These are phyloP conservation scores for Taurulus bubalis DNA, from an alignment of 2,113 vertebrate species.

Conservation along the genomic window DNA sequence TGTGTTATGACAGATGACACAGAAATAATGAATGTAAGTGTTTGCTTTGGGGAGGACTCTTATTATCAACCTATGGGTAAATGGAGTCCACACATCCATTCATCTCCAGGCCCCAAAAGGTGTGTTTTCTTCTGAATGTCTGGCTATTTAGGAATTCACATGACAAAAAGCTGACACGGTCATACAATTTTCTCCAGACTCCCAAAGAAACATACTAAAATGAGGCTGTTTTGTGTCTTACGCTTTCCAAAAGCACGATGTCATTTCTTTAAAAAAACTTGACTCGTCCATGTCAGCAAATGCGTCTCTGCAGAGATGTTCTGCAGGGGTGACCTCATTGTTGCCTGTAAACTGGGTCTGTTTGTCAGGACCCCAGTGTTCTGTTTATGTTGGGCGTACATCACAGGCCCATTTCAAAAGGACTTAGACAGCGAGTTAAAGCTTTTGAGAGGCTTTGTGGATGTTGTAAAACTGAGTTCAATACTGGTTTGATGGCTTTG, in stretches of 20 bases:
- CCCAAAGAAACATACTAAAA: neutral
- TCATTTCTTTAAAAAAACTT: neutral
- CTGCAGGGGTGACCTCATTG: conserved; percentile 40
- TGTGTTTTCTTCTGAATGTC: neutral
- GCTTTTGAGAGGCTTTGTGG: conserved; percentile 49
- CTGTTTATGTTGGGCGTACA: conserved; percentile 75
- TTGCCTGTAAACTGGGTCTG: conserved; percentile 69
- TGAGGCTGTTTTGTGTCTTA: neutral
- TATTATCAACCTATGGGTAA: neutral
- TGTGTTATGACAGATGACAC: neutral
- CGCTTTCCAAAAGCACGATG: conserved; percentile 13
- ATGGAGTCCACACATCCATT: neutral
- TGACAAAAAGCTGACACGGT: conserved; percentile 29
- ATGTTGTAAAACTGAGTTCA: conserved; percentile 57
- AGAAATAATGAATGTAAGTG: neutral
- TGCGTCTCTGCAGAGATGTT: conserved; percentile 21
- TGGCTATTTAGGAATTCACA: conserved; percentile 21
- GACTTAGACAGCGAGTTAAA: conserved; percentile 43
- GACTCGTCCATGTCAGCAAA: conserved; percentile 2
- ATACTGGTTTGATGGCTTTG: conserved; percentile 35
- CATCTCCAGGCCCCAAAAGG: neutral
- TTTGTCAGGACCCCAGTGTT: conserved; percentile 68
- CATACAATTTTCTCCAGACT: neutral
- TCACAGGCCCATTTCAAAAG: conserved; percentile 69
- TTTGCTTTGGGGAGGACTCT: conserved; percentile 13